phyloP scores from a whole-genome alignment of 2,797 vertebrate genomes.

The Dromococcyx pavoninus region DNA sequence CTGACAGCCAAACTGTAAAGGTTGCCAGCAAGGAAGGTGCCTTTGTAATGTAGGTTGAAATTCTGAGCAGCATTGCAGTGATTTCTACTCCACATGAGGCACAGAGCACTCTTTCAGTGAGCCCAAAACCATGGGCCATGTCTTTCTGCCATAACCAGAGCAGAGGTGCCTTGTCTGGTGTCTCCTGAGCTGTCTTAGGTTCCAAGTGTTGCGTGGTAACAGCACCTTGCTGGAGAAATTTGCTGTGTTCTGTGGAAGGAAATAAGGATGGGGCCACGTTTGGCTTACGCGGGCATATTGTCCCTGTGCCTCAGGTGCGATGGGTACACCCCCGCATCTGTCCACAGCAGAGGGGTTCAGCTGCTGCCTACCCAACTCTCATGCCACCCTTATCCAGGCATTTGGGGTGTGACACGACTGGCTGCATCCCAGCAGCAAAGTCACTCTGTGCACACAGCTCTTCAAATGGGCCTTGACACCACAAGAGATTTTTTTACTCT shows the following conservation, averaged over 20 bases:
- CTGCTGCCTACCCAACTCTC: neutral
- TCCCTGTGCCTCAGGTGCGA: neutral
- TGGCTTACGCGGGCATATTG: accelerated
- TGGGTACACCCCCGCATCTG: accelerated
- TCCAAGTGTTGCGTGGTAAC: accelerated
- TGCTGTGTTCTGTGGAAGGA: neutral
- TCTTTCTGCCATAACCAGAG: neutral
- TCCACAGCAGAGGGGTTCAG: neutral
- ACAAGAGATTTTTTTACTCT: no score
- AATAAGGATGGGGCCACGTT: accelerated
- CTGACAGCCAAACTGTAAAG: neutral
- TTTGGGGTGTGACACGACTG: neutral
- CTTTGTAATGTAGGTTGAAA: neutral
- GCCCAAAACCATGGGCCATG: accelerated
- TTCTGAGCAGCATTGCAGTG: neutral
- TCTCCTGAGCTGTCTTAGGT: neutral
- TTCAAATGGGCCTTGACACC: neutral
- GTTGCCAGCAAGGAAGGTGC: neutral
- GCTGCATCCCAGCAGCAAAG: neutral
- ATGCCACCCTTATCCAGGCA: accelerated
- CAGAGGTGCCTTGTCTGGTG: neutral
- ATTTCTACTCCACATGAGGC: neutral
- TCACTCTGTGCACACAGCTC: accelerated
- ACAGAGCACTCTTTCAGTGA: neutral
- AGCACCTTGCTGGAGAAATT: neutral